These are phyloP conservation scores for Julus scandinavius DNA, from an alignment of 2,888 invertebrate species.

Conservation along the genomic window DNA sequence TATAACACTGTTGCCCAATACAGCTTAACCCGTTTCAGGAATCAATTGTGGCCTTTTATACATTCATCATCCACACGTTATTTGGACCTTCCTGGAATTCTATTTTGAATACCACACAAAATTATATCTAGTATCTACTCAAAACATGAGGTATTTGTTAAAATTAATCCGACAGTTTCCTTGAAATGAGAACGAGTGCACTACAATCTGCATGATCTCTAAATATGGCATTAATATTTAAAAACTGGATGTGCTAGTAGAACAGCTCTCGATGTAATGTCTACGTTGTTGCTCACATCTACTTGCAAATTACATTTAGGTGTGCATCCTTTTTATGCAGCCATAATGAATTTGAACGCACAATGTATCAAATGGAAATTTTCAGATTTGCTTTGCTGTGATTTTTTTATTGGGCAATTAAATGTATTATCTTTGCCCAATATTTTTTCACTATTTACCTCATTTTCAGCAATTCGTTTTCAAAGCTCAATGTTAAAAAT, in stretches of 20 bases:
- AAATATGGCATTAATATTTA: no score
- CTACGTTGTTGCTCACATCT: not conserved
- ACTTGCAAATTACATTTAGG: not conserved
- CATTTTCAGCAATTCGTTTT: not conserved
- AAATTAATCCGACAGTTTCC: no score
- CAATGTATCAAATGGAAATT: not conserved
- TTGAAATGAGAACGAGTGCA: no score
- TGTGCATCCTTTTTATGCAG: not conserved
- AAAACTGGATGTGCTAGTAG: not conserved
- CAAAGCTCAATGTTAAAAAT: slow-evolving; percentile 21
- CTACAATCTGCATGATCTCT: no score
- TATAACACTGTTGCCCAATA: no score
- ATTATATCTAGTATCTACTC: no score
- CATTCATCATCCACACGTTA: no score
- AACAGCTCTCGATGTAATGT: not conserved
- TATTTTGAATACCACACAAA: no score
- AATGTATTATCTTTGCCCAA: not conserved
- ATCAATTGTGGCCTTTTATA: no score
- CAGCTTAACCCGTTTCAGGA: no score
- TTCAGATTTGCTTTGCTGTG: slow-evolving; percentile 31
- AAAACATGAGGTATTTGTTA: no score
- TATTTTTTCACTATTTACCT: not conserved
- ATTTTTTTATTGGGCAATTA: not conserved
- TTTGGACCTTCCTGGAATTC: no score
- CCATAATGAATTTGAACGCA: not conserved